Conservation (phyloP, 2,113 vertebrate genomes). For the Aldabrachelys gigantea region DNA sequence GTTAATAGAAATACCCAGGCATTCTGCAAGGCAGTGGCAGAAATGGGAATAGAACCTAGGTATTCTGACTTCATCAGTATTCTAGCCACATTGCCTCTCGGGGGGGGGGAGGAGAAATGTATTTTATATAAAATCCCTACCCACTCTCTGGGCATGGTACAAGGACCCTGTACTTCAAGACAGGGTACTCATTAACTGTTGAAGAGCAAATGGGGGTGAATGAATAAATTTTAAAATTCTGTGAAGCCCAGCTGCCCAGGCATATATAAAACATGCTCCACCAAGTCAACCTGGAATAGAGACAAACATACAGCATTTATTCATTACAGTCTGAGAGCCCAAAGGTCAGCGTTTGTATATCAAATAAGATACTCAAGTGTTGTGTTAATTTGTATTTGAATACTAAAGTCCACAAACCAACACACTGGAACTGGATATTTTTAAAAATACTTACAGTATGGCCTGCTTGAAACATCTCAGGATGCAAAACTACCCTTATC, state of each 20-base stretch:
- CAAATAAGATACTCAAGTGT: neutral
- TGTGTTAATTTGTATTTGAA: no score
- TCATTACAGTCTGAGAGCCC: neutral
- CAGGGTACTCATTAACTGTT: neutral
- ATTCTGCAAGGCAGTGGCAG: neutral
- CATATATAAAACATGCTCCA: neutral
- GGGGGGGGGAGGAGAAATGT: neutral
- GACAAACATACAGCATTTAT: conserved; percentile 43
- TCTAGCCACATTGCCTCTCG: neutral
- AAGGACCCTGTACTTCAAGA: neutral
- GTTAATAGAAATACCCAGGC: neutral
- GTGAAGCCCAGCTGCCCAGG: accelerated
- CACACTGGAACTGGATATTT: neutral
- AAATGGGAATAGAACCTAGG: neutral
- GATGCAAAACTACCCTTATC: neutral
- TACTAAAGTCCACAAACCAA: neutral
- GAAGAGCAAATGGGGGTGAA: neutral
- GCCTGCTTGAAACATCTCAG: neutral
- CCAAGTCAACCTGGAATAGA: neutral
- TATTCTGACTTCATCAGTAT: neutral
- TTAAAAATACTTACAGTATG: neutral
- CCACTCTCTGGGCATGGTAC: neutral
- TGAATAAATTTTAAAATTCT: neutral
- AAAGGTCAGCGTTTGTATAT: neutral
- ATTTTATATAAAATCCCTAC: neutral